Conservation (phyloP, 2,113 vertebrate species). For the Haliaeetus leucogaster region DNA sequence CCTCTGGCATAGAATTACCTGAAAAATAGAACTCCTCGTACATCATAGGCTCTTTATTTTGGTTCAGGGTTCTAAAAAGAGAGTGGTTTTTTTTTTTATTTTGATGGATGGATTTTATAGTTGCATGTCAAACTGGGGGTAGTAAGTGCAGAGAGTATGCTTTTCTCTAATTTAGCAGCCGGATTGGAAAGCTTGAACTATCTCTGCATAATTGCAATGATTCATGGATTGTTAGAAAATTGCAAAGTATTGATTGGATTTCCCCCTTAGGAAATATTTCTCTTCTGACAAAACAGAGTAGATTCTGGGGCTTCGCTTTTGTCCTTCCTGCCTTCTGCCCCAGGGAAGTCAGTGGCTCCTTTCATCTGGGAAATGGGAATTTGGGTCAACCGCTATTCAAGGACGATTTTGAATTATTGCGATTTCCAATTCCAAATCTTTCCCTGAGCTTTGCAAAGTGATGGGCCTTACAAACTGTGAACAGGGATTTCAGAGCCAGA, state of each 20-base stretch:
- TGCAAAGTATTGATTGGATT: constrained; percentile 60
- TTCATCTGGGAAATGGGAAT: background rate
- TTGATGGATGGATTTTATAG: background rate
- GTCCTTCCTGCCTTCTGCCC: constrained; percentile 5
- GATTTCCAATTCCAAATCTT: background rate
- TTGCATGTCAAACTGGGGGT: background rate
- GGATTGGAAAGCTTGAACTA: constrained; percentile 64
- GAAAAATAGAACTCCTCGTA: background rate
- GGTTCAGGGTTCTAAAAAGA: background rate
- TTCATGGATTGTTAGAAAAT: constrained; percentile 55
- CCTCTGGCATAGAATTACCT: background rate
- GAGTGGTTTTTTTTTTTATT: background rate
- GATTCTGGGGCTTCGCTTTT: constrained; percentile 9
- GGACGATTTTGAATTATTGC: background rate
- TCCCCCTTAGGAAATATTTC: constrained; percentile 45
- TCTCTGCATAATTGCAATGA: constrained; percentile 47
- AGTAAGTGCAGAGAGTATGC: background rate
- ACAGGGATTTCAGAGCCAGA: background rate
- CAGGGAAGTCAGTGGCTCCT: background rate
- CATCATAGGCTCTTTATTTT: background rate
- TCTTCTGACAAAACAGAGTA: constrained; percentile 20
- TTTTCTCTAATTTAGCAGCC: constrained; percentile 47
- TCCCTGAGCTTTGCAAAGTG: background rate
- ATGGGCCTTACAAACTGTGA: background rate
- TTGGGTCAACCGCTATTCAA: constrained; percentile 30